Conservation (phyloP, 92 coral and sea anemone genomes). For the Virgularia gustaviana region DNA sequence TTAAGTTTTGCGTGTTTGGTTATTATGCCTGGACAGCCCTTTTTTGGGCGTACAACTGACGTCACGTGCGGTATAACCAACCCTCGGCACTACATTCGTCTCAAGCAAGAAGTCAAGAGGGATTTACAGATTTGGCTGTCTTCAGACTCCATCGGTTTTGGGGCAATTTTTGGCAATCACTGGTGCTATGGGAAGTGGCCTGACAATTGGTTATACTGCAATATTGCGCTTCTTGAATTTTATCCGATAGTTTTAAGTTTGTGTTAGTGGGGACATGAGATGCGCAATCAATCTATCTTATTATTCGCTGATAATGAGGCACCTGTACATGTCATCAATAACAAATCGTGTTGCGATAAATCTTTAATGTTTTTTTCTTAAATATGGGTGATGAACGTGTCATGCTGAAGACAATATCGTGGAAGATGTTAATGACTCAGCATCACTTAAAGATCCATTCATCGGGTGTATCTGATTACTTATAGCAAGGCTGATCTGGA, state of each 20-base stretch:
- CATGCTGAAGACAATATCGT: no score
- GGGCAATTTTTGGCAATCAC: slow-evolving; percentile 39
- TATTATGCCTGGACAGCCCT: slow-evolving; percentile 50
- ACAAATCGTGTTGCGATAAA: background rate
- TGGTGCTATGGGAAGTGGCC: slow-evolving; percentile 52
- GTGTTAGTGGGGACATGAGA: slow-evolving; percentile 18
- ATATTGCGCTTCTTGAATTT: slow-evolving; percentile 42
- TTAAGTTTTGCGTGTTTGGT: slow-evolving; percentile 58
- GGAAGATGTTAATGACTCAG: no score
- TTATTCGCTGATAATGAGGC: background rate
- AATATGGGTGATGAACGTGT: no score
- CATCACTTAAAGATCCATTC: no score
- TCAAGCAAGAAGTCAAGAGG: slow-evolving; percentile 37
- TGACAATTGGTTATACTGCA: background rate
- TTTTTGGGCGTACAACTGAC: slow-evolving; percentile 35
- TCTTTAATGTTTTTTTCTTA: no score
- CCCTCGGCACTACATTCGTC: slow-evolving; percentile 26
- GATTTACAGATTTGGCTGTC: slow-evolving; percentile 39
- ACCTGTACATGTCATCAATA: no score
- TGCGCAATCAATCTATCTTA: slow-evolving; percentile 9
- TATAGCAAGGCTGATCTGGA: no score
- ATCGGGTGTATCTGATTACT: no score
- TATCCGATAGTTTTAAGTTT: slow-evolving; percentile 29
- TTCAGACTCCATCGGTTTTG: slow-evolving; percentile 20
- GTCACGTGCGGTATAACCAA: slow-evolving; percentile 27